phyloP scores from a whole-genome alignment of 2,888 invertebrate genomes.

The Clostera curtula region DNA sequence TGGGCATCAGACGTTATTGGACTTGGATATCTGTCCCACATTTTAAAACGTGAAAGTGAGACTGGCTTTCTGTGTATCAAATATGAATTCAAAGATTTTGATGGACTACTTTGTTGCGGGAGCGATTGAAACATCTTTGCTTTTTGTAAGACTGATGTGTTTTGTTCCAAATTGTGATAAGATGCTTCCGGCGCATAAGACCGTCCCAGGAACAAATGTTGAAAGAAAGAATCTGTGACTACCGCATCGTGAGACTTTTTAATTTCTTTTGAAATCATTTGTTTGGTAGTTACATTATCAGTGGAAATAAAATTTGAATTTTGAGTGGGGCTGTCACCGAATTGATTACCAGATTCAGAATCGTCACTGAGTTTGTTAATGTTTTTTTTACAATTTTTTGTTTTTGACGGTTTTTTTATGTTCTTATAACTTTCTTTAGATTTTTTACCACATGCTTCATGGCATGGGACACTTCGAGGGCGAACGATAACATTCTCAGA shows the following conservation, averaged over 20 bases:
- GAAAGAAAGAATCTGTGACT: constrained; percentile 80
- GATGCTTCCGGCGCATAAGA: constrained; percentile 28
- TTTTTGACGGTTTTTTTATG: constrained; percentile 35
- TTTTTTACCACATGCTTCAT: constrained; percentile 52
- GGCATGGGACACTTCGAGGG: constrained; percentile 51
- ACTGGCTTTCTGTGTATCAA: constrained; percentile 81
- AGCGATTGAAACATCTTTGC: constrained; percentile 80
- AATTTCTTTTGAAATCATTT: constrained; percentile 58
- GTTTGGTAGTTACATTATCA: constrained; percentile 34
- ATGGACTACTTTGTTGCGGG: constrained; percentile 56
- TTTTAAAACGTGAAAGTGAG: constrained; percentile 81
- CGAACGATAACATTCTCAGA: constrained; percentile 41
- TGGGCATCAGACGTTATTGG: constrained; percentile 72
- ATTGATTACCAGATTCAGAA: constrained; percentile 45
- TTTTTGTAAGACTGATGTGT: constrained; percentile 79
- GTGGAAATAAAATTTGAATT: constrained; percentile 39
- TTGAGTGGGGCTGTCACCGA: constrained; percentile 59
- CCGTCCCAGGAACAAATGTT: constrained; percentile 79
- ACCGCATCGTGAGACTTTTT: constrained; percentile 75
- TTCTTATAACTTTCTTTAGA: constrained; percentile 37
- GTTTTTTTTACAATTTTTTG: constrained; percentile 30
- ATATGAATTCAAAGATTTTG: constrained; percentile 79
- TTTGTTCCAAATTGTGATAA: constrained; percentile 47
- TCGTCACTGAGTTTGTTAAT: constrained; percentile 28
- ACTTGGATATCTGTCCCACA: constrained; percentile 75